Evolutionary conservation across 2,797 vertebrate genomes (phyloP), one percentile per base, ranked within the genome.

Genomic region (Sebastes alutus): DNA sequence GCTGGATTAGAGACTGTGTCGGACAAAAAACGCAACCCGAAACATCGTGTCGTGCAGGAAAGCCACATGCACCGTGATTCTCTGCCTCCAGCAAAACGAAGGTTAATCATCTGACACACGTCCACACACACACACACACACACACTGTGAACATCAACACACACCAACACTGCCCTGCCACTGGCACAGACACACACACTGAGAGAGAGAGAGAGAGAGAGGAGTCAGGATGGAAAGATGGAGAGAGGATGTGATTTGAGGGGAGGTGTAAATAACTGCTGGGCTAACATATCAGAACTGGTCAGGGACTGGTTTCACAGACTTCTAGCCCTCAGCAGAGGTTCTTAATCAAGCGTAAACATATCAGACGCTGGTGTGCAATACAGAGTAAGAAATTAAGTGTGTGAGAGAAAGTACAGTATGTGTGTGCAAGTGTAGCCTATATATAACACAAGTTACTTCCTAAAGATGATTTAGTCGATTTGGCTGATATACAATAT

Each of bases 1-100:
- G 92, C 93, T 85, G 88, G 86, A 92, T 93, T 93, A 94, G 84
- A 93, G 69, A 91, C 81, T 11, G 81, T 77, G 87, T 91, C 83
- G 81, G 88, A 92, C 85, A 71, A 81, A 87, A 93, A 87, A 93
- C 81, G 75, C 77, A 90, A 91, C 88, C 87, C 88, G 83, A 78
- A 87, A 75, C 85, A 88, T 71, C 1, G 86, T 91, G 93, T 88
- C 93, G 93, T 96, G 95, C 94, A 95, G 73, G 90, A 95, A 95
- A 96, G 94, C 93, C 83, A 87, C 95, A 96, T 97, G 96, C 96
- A 93, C 90, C 72, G 85, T 92, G 93, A 89, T 88, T 92, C 91
- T 94, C 83, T 81, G 86, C 92, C 87, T 94, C 88, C 93, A 92
- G 91, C 86, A 84, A 87, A 92, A 93, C 81, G 4, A 81, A 86